Percentiles rank a stretch among this genome's conserved stretches.
phyloP scores from a whole-genome alignment of 1,140 invertebrate genomes.

The Drosophila auraria region DNA sequence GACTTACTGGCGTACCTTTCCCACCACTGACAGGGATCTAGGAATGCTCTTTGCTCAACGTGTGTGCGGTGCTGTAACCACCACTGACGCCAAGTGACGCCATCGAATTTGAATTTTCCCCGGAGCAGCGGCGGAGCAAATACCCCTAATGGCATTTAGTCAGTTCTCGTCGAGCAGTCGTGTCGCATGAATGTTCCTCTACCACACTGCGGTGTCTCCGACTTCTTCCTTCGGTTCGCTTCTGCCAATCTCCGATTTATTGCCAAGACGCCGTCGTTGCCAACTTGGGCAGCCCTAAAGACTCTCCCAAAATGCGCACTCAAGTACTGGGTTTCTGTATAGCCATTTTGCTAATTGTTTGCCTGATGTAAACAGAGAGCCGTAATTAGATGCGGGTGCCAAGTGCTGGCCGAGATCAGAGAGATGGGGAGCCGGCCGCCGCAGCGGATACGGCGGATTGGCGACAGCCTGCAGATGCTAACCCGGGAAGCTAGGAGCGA shows the following conservation, averaged over 20 bases:
- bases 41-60: not conserved
- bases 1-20: not conserved
- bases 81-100: slow-evolving; percentile 59
- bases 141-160: slow-evolving; percentile 39
- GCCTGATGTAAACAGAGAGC: slow-evolving; percentile 60
- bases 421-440: slow-evolving; percentile 50
- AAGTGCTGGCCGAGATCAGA: slow-evolving; percentile 38
- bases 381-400: slow-evolving; percentile 39
- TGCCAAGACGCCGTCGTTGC: slow-evolving; percentile 10
- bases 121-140: slow-evolving; percentile 23
- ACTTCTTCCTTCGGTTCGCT: slow-evolving; percentile 2
- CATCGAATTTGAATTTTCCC: slow-evolving; percentile 70
- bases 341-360: slow-evolving; percentile 79
- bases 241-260: not conserved
- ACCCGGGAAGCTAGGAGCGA: slow-evolving; percentile 66
- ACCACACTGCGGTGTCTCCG: slow-evolving; percentile 11
- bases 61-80: slow-evolving; percentile 49
- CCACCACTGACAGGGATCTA: slow-evolving; percentile 24
- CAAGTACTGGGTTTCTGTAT: slow-evolving; percentile 80
- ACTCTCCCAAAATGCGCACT: slow-evolving; percentile 63
- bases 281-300: slow-evolving; percentile 15
- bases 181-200: slow-evolving; percentile 63
- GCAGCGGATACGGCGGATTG: slow-evolving; percentile 63
- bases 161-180: slow-evolving; percentile 70
- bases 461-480: slow-evolving; percentile 73